phyloP scores from a whole-genome alignment of 2,113 vertebrate genomes.

The Spilogale gracilis region DNA sequence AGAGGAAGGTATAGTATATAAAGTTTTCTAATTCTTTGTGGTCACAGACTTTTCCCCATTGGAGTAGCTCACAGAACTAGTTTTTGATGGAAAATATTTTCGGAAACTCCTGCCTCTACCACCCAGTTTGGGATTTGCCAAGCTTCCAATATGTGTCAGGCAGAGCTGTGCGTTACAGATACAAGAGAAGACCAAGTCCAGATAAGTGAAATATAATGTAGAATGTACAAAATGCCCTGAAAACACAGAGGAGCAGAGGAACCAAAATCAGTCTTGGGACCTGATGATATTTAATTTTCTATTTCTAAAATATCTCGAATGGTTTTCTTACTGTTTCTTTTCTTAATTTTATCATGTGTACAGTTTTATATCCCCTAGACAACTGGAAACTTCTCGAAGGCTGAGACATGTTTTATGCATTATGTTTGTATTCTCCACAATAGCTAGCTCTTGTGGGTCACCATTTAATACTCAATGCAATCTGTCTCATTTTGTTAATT shows the following conservation, averaged over 20 bases:
- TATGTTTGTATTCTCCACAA: not conserved
- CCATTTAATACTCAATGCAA: not conserved
- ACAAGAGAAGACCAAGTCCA: not conserved
- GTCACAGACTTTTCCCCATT: not conserved
- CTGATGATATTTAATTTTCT: not conserved
- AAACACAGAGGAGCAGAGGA: not conserved
- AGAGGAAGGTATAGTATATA: not conserved
- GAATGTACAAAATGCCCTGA: not conserved
- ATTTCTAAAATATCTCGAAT: not conserved
- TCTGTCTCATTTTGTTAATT: not conserved
- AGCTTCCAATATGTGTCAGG: not conserved
- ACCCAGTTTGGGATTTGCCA: constrained; percentile 24
- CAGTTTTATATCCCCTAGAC: not conserved
- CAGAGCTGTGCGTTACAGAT: not conserved
- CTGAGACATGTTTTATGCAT: not conserved
- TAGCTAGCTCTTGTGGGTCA: not conserved
- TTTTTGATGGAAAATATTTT: not conserved
- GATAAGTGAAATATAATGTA: not conserved
- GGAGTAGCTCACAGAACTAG: not conserved
- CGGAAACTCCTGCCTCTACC: not conserved
- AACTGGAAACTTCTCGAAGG: not conserved
- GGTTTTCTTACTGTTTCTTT: not conserved
- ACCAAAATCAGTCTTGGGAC: not conserved
- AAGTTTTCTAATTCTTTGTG: not conserved
- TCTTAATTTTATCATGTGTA: not conserved